These are phyloP conservation scores for Sisyra nigra DNA, from an alignment of 2,888 invertebrate species.

Conservation along the genomic window DNA sequence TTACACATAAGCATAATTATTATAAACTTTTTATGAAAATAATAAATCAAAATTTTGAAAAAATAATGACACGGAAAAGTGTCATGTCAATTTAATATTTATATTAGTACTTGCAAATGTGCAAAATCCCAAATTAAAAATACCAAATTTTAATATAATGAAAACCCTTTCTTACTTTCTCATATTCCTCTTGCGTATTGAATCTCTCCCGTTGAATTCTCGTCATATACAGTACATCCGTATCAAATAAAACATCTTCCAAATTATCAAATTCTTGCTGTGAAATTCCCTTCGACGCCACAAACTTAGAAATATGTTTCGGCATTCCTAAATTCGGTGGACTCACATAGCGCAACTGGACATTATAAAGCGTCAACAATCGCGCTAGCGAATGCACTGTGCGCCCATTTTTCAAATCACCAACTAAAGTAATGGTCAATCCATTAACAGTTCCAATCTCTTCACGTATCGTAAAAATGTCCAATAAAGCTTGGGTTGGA, in stretches of 20 bases:
- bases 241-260: conserved; percentile 77
- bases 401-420: conserved; percentile 93
- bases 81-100: too few relatives aligned
- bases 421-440: conserved; percentile 93
- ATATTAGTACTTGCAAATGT: too few relatives aligned
- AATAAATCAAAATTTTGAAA: too few relatives aligned
- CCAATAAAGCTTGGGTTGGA: conserved; percentile 93
- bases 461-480: conserved; percentile 95
- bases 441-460: conserved; percentile 98
- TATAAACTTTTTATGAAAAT: neutral
- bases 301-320: conserved; percentile 60
- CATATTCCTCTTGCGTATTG: conserved; percentile 64
- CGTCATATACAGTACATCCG: conserved; percentile 97
- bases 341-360: conserved; percentile 82
- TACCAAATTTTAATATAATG: too few relatives aligned
- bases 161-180: too few relatives aligned
- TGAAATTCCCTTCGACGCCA: conserved; percentile 58
- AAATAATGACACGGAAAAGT: too few relatives aligned
- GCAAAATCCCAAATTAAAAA: too few relatives aligned
- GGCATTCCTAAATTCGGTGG: conserved; percentile 86
- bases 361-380: conserved; percentile 84
- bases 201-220: conserved; percentile 94
- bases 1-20: too few relatives aligned
- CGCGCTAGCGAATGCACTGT: conserved; percentile 96
- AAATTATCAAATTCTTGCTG: conserved; percentile 59